Conservation (phyloP, 2,113 vertebrate species). For the Deroptyus accipitrinus region DNA sequence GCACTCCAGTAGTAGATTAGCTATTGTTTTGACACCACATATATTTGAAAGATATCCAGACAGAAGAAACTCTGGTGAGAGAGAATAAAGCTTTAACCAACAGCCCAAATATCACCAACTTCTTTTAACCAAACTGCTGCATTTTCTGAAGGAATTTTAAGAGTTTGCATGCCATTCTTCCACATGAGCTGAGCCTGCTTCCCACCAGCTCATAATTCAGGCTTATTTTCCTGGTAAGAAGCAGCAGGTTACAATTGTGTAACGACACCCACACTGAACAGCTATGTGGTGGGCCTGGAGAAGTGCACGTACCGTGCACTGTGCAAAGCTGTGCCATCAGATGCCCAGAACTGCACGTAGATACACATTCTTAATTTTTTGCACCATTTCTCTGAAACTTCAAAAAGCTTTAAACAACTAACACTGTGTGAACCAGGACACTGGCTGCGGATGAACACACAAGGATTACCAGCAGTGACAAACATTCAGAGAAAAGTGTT, state of each 20-base stretch:
- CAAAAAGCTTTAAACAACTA: neutral
- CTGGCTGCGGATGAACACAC: fast-evolving
- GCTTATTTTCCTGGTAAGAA: neutral
- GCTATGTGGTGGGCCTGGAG: too few species aligned
- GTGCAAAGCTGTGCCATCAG: neutral
- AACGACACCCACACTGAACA: neutral
- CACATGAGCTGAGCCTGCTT: neutral
- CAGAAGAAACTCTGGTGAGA: neutral
- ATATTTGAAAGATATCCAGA: neutral
- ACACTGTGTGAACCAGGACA: fast-evolving
- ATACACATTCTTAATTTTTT: neutral
- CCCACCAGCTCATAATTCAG: neutral
- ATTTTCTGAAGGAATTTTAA: neutral
- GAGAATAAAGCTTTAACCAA: neutral
- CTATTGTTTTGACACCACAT: neutral
- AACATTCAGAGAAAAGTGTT: neutral
- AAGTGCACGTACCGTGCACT: neutral
- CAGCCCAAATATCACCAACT: neutral
- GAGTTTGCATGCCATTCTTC: neutral
- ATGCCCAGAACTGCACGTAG: fast-evolving
- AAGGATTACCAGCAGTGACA: neutral
- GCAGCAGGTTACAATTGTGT: neutral
- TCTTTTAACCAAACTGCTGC: neutral
- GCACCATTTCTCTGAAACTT: neutral
- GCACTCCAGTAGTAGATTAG: neutral